Evolutionary conservation across 2,888 invertebrate genomes (phyloP).

Genomic region (Melieria picta): DNA sequence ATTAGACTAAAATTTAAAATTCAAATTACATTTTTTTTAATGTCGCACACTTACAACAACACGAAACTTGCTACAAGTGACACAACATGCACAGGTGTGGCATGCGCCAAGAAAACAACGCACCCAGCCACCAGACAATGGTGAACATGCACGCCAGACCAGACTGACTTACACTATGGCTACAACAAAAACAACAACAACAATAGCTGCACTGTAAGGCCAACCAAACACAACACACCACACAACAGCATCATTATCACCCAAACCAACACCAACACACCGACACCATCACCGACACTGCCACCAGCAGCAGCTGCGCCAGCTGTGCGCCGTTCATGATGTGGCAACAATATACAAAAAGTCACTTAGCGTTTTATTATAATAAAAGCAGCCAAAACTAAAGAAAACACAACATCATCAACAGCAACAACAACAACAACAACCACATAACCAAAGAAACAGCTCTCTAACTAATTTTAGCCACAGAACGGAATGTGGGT

Average conservation of each 20-base stretch:
- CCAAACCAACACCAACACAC: conserved; percentile 42
- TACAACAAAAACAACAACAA: background rate
- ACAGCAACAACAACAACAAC: background rate
- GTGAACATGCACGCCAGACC: too few relatives aligned
- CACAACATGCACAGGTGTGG: too few relatives aligned
- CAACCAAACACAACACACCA: background rate
- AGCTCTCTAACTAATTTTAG: background rate
- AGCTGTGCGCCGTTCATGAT: conserved; percentile 27
- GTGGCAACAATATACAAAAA: conserved; percentile 45
- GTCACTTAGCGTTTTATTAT: conserved; percentile 53
- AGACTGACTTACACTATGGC: too few relatives aligned
- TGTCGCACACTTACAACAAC: too few relatives aligned
- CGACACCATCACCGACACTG: conserved; percentile 50
- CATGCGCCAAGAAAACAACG: too few relatives aligned
- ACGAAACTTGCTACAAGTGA: too few relatives aligned
- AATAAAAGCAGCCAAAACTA: conserved; percentile 41
- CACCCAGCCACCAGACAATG: too few relatives aligned
- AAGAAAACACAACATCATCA: conserved; percentile 19
- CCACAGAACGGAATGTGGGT: too few relatives aligned
- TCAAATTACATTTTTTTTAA: too few relatives aligned
- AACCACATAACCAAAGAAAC: background rate
- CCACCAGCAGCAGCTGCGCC: conserved; percentile 45
- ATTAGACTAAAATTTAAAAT: too few relatives aligned
- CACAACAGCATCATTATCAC: conserved; percentile 39
- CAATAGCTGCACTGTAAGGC: background rate